Base-by-base conservation (phyloP, 2,113 vertebrate species). In the Pogonocichla stellata region DNA sequence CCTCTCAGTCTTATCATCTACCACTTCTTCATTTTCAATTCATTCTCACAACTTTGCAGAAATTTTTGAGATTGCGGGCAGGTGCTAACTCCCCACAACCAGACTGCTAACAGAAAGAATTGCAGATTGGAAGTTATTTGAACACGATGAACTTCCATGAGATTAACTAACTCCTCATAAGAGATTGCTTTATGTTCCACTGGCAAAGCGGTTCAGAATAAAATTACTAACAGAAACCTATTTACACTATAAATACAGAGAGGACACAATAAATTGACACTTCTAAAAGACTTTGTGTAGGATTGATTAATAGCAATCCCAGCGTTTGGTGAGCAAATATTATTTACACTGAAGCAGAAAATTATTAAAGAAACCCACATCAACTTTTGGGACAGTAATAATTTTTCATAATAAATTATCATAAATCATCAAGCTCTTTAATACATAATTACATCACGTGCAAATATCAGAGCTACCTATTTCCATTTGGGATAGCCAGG, bases 1-100 rank as follows among this genome's bases (percentile, higher is more conserved):
- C 50, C 26, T 95, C 13, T 85, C 57, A 90, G 13, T 77, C 91
- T 95, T 80, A 89, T 94, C 47, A 85, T 66, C 78, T 90, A 72
- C n/a, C 51, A 29, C 19, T 94, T 36, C 86, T 78, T 71, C 70
- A 38, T 80, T 58, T 86, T 65, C 36, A 58, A 36, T 48, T 86
- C 84, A 36, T 72, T 69, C 80, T 69, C 58, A 86, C 80, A 85
- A 71, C 6, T 36, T 12, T 40, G 12, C 40, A 65, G 66, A 92
- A 88, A 28, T 12, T 33, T 6, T 31, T 82, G 78, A 54, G 29
- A 54, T 38, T 67, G 51, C 23, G 92, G 51, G 42, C 34, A 65
- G 45, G 33, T 86, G 24, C 31, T 66, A 65, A 38, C 42, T 53
- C 29, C 18, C 7, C 25, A 50, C 17, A 80, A 45, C 38, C 29